A percentile compares a stretch with the other conserved stretches of the same genome.
Conservation (phyloP, 2,113 vertebrate genomes). For the Heloderma charlesbogerti region DNA sequence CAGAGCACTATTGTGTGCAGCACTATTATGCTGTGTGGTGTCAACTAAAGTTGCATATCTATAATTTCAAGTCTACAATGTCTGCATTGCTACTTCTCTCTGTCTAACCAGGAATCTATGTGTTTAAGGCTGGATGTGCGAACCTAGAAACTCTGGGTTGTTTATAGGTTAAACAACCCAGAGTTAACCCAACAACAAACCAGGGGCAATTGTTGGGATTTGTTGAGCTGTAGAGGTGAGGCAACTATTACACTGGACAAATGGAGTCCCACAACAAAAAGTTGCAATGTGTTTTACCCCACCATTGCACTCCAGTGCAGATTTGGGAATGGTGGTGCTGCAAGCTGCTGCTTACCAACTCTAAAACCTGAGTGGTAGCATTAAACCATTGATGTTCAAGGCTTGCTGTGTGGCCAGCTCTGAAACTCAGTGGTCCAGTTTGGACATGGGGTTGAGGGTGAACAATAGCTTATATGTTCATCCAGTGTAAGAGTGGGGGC, state of each 20-base stretch:
- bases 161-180: too few relatives aligned
- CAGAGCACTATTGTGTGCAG: not conserved
- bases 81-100: not conserved
- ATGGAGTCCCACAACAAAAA: not conserved
- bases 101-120: not conserved
- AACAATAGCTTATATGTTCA: too few relatives aligned
- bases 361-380: not conserved
- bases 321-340: not conserved
- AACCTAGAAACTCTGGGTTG: too few relatives aligned
- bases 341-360: not conserved
- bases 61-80: not conserved
- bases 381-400: not conserved
- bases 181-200: too few relatives aligned
- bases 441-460: not conserved
- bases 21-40: not conserved
- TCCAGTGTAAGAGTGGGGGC: too few relatives aligned
- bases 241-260: not conserved
- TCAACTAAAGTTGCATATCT: not conserved
- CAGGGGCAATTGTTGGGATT: not conserved
- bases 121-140: not conserved
- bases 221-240: not conserved
- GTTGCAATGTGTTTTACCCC: not conserved
- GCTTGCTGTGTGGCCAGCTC: not conserved
- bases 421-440: not conserved
- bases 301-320: not conserved